Percentiles rank a stretch among this genome's conserved stretches.
Evolutionary conservation across 2,797 vertebrate species (phyloP).

Genomic region (Sebastes oblongus): DNA sequence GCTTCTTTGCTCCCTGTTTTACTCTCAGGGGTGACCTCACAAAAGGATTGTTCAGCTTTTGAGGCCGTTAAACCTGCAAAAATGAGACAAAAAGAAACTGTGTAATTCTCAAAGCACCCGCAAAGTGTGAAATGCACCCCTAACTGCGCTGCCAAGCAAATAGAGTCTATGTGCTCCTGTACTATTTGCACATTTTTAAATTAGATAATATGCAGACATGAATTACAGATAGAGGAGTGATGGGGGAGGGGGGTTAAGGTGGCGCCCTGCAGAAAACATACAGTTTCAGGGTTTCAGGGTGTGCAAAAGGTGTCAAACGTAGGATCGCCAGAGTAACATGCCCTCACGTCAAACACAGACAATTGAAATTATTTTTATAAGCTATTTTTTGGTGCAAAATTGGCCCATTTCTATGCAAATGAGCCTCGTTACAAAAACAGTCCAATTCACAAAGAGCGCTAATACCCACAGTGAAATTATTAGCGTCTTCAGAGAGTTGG

Average conservation of each 20-base stretch:
- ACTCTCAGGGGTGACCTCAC: neutral
- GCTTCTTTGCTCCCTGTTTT: no score
- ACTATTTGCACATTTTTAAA: neutral
- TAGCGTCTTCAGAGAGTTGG: neutral
- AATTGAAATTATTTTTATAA: conserved; percentile 77
- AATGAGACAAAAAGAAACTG: neutral
- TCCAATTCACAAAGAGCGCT: neutral
- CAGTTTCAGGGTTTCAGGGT: conserved; percentile 9
- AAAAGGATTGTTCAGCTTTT: neutral
- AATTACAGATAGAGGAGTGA: conserved; percentile 10
- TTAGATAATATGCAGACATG: neutral
- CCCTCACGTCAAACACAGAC: conserved; percentile 10
- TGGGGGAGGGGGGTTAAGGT: neutral
- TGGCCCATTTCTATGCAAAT: neutral
- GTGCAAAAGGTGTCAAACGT: conserved; percentile 44
- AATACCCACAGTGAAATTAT: neutral
- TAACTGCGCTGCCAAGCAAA: neutral
- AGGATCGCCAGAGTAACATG: conserved; percentile 4
- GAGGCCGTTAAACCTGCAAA: neutral
- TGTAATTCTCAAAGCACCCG: no score
- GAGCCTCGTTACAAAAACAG: no score
- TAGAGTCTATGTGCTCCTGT: neutral
- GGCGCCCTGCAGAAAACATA: neutral
- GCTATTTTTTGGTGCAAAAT: conserved; percentile 54
- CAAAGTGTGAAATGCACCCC: neutral